Conservation (phyloP, 2,888 invertebrate species). For the Caenorhabditis drosophilae region DNA sequence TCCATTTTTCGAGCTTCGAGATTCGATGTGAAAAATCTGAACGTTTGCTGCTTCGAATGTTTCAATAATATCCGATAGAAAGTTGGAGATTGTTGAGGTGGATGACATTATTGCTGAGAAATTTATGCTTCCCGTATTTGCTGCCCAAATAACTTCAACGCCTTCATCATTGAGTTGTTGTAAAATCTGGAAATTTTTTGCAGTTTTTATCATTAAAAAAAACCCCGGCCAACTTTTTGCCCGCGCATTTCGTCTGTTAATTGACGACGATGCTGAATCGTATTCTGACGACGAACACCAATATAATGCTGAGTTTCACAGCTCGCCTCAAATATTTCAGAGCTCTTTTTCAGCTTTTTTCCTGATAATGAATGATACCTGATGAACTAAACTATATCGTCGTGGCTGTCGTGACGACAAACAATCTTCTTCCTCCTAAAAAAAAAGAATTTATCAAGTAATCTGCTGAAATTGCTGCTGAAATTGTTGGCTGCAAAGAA, state of each 20-base stretch:
- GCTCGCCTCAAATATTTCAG: constrained; percentile 32
- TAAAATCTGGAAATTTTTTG: constrained; percentile 50
- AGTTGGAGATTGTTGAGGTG: constrained; percentile 37
- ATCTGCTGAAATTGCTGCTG: too few relatives aligned
- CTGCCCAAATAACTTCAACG: constrained; percentile 60
- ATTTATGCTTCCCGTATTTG: constrained; percentile 36
- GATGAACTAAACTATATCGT: not conserved
- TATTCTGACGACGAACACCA: constrained; percentile 56
- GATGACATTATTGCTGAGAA: constrained; percentile 55
- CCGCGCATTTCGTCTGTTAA: constrained; percentile 52
- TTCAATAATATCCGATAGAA: constrained; percentile 46
- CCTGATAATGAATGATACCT: not conserved
- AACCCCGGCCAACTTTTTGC: constrained; percentile 37
- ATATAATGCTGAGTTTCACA: constrained; percentile 48
- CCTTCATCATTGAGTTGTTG: constrained; percentile 66
- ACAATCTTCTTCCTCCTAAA: too few relatives aligned
- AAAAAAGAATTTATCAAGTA: too few relatives aligned
- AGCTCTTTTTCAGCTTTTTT: not conserved
- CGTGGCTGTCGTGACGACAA: too few relatives aligned
- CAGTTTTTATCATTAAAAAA: not conserved
- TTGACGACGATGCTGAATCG: constrained; percentile 53
- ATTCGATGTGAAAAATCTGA: constrained; percentile 57
- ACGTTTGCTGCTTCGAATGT: constrained; percentile 44
- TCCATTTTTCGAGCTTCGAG: constrained; percentile 33
- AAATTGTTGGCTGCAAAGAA: too few relatives aligned